Evolutionary conservation across 2,113 vertebrate genomes (phyloP).

Genomic region (Burhinus oedicnemus): DNA sequence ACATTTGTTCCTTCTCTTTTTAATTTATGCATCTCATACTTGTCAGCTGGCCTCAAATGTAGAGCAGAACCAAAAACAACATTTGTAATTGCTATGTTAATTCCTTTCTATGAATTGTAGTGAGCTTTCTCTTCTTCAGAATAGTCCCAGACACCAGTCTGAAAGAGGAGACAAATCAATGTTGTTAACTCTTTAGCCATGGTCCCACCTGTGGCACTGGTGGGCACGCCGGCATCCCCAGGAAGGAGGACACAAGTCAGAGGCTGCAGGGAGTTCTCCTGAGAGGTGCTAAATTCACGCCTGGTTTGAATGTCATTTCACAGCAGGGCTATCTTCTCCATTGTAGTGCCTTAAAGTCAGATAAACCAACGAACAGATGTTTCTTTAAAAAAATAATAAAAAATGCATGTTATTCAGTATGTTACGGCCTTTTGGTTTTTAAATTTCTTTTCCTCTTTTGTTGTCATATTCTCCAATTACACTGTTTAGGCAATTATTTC

Average conservation of each 20-base stretch:
- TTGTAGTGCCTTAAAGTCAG: not conserved
- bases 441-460: not conserved
- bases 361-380: not conserved
- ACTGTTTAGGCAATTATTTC: not conserved
- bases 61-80: not conserved
- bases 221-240: no score
- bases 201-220: not conserved
- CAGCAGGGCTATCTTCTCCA: not conserved
- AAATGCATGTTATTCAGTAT: rapidly evolving
- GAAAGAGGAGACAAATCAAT: not conserved
- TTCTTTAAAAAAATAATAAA: not conserved
- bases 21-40: not conserved
- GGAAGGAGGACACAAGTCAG: not conserved
- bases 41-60: not conserved
- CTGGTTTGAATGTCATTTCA: not conserved
- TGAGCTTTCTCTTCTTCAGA: not conserved
- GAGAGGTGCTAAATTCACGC: not conserved
- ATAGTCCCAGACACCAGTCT: not conserved
- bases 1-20: not conserved
- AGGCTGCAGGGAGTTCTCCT: not conserved
- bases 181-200: not conserved
- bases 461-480: not conserved
- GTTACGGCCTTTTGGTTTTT: not conserved
- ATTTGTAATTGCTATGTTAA: not conserved
- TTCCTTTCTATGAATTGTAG: not conserved